Conservation (phyloP, 2,113 vertebrate species). For the Oceanodroma tethys region DNA sequence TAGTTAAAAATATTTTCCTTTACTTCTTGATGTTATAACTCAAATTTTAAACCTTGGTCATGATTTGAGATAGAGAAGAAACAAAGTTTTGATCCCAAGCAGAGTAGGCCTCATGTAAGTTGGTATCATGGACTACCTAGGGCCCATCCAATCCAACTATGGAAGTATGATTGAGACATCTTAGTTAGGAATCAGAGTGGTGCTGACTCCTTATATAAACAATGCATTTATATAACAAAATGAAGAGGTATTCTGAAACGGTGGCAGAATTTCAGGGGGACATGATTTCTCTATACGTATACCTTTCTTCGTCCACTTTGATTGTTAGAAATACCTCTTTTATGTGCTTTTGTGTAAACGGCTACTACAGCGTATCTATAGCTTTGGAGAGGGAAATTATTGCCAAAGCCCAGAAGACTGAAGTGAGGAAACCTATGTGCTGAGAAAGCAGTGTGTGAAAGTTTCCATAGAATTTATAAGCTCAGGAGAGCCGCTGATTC, state of each 20-base stretch:
- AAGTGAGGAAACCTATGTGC: background rate
- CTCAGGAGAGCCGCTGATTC: background rate
- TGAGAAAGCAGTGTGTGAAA: background rate
- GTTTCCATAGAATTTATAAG: background rate
- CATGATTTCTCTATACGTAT: background rate
- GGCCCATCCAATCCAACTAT: background rate
- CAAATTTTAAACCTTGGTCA: background rate
- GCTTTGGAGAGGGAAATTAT: background rate
- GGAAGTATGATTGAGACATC: background rate
- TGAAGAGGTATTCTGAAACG: background rate
- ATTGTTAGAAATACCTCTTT: background rate
- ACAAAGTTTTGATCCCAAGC: background rate
- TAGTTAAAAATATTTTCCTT: background rate
- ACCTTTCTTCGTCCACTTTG: background rate
- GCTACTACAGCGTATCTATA: background rate
- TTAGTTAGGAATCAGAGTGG: background rate
- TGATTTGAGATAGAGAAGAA: background rate
- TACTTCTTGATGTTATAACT: background rate
- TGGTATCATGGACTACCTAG: background rate
- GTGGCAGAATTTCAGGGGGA: background rate
- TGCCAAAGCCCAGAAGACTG: background rate
- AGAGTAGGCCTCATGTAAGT: background rate
- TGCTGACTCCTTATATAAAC: background rate
- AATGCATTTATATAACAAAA: background rate
- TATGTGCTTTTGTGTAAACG: background rate